phyloP scores from a whole-genome alignment of 2,888 invertebrate species.

The Nesidiocoris tenuis region DNA sequence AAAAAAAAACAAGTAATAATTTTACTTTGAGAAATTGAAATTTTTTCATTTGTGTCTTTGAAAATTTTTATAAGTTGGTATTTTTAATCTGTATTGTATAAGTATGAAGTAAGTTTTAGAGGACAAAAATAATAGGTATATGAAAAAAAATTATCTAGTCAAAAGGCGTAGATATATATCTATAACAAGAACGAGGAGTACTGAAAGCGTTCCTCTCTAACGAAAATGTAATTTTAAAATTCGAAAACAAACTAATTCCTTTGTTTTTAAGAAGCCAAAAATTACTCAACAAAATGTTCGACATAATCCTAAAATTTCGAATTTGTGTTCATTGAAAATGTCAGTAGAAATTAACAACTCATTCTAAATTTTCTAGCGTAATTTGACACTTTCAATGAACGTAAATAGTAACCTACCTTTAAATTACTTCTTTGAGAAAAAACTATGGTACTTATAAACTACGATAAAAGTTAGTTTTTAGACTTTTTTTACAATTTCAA shows the following conservation, averaged over 20 bases:
- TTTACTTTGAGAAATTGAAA: constrained; percentile 5
- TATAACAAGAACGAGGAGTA: constrained; percentile 46
- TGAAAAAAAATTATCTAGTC: constrained; percentile 47
- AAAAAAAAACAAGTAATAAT: constrained; percentile 24
- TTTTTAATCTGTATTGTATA: constrained; percentile 36
- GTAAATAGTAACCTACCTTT: constrained; percentile 34
- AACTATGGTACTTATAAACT: background rate
- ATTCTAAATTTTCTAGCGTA: constrained; percentile 47
- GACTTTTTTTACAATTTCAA: constrained; percentile 35
- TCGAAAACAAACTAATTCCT: constrained; percentile 21
- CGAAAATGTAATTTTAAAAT: constrained; percentile 45
- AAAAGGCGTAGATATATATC: constrained; percentile 49
- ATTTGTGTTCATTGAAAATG: constrained; percentile 45
- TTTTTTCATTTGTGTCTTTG: constrained; percentile 13
- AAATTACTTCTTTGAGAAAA: background rate
- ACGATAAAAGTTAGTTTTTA: constrained; percentile 31
- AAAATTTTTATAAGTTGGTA: constrained; percentile 30
- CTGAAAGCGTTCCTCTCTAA: constrained; percentile 47
- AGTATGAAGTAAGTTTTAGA: constrained; percentile 34
- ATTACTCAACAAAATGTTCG: background rate
- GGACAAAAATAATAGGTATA: constrained; percentile 28
- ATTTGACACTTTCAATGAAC: constrained; percentile 44
- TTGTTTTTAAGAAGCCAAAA: constrained; percentile 43
- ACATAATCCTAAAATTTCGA: constrained; percentile 30
- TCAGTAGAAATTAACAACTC: constrained; percentile 44